Evolutionary conservation across 30 jellyfish, hydroid and myxozoan species (phyloP).

Genomic region (Turritopsis rubra): DNA sequence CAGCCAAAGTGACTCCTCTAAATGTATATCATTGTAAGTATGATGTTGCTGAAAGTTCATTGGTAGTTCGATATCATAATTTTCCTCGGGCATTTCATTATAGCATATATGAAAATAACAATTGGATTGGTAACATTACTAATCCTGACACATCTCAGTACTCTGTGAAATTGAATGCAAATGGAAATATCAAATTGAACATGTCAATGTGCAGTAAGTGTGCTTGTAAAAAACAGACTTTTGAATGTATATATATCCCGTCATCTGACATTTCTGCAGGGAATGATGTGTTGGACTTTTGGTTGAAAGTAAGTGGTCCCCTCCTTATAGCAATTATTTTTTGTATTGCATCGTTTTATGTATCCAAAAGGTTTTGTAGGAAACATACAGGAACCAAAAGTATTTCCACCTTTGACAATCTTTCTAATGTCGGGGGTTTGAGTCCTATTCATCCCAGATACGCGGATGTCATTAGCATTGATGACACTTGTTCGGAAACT

Average conservation of each 20-base stretch:
- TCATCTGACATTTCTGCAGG: background rate
- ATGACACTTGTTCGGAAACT: background rate
- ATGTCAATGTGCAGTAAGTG: background rate
- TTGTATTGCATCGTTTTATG: background rate
- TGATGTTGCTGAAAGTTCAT: background rate
- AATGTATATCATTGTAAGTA: background rate
- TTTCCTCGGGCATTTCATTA: background rate
- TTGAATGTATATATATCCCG: background rate
- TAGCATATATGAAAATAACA: background rate
- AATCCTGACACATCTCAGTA: background rate
- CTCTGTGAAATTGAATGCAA: background rate
- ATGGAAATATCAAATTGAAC: background rate
- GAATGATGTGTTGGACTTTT: background rate
- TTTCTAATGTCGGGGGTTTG: background rate
- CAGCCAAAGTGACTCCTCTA: background rate
- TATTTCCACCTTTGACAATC: background rate
- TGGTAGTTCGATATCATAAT: background rate
- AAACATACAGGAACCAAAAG: background rate
- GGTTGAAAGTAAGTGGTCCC: background rate
- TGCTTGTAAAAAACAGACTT: background rate
- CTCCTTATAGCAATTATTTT: background rate
- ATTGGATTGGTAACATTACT: background rate
- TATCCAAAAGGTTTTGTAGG: background rate
- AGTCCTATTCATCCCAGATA: background rate
- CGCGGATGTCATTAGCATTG: background rate